These are phyloP conservation scores for Microchrysa polita DNA, from an alignment of 2,888 invertebrate species.

Conservation along the genomic window DNA sequence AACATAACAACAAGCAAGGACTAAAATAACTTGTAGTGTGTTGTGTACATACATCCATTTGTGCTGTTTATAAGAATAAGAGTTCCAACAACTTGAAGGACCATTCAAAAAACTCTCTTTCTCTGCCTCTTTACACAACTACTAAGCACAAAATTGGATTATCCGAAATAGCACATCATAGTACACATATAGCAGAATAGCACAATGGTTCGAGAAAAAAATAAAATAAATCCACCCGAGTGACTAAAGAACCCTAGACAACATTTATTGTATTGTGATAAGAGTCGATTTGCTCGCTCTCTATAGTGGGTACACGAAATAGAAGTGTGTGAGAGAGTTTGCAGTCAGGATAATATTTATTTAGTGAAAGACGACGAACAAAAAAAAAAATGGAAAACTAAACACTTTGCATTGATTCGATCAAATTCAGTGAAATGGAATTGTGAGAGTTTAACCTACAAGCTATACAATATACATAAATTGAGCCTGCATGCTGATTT, in stretches of 20 bases:
- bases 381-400: neutral
- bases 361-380: neutral
- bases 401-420: constrained; percentile 3
- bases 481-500: no score
- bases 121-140: constrained; percentile 3
- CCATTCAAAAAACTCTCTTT: no score
- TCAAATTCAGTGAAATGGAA: neutral
- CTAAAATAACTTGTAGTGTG: neutral
- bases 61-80: neutral
- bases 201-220: neutral
- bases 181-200: no score
- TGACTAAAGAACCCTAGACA: constrained; percentile 11
- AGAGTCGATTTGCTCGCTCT: no score
- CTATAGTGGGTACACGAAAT: no score
- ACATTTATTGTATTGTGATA: constrained; percentile 8
- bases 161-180: neutral
- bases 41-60: no score
- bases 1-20: constrained; percentile 7
- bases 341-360: constrained; percentile 6
- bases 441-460: no score
- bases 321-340: neutral
- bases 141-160: constrained; percentile 20
- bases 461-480: no score
- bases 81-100: neutral
- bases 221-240: neutral